phyloP scores from a whole-genome alignment of 2,113 vertebrate genomes.

The Planiliza haematocheilus region DNA sequence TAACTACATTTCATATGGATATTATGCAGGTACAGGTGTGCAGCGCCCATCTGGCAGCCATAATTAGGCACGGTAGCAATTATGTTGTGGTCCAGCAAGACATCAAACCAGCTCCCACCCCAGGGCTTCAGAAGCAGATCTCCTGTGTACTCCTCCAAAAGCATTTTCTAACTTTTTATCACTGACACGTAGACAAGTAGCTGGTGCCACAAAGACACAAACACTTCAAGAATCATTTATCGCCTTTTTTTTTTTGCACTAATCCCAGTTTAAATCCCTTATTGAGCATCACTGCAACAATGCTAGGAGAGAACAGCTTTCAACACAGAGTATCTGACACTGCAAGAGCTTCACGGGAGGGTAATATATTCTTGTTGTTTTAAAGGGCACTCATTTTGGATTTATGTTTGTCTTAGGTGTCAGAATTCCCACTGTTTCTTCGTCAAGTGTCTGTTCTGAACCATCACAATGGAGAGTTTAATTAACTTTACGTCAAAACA shows the following conservation, averaged over 20 bases:
- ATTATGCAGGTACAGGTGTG: constrained; percentile 38
- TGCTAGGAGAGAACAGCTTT: constrained; percentile 7
- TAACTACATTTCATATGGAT: constrained; percentile 9
- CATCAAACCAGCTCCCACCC: constrained; percentile 27
- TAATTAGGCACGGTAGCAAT: constrained; percentile 43
- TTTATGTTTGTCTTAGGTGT: constrained; percentile 44
- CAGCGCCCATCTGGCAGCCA: constrained; percentile 31
- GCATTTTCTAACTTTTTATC: constrained; percentile 8
- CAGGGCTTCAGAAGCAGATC: constrained; percentile 4
- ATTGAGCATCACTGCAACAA: constrained; percentile 40
- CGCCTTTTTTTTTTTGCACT: constrained; percentile 13
- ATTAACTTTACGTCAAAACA: constrained; percentile 71
- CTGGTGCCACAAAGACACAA: constrained; percentile 39
- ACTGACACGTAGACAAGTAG: constrained; percentile 34
- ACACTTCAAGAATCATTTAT: constrained; percentile 47
- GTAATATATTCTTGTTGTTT: constrained; percentile 76
- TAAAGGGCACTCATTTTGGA: constrained; percentile 71
- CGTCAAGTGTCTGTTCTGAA: constrained; percentile 11
- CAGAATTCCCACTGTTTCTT: constrained; percentile 62
- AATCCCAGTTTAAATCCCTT: constrained; percentile 57
- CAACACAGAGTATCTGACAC: constrained; percentile 4
- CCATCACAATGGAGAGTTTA: constrained; percentile 54
- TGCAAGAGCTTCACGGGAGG: constrained; percentile 38
- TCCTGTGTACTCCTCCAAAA: not conserved
- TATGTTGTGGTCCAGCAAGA: constrained; percentile 5